A percentile compares a stretch with the other conserved stretches of the same genome.
These are phyloP conservation scores for Otolemur crassicaudatus DNA, from an alignment of 2,797 vertebrate species.

Conservation along the genomic window DNA sequence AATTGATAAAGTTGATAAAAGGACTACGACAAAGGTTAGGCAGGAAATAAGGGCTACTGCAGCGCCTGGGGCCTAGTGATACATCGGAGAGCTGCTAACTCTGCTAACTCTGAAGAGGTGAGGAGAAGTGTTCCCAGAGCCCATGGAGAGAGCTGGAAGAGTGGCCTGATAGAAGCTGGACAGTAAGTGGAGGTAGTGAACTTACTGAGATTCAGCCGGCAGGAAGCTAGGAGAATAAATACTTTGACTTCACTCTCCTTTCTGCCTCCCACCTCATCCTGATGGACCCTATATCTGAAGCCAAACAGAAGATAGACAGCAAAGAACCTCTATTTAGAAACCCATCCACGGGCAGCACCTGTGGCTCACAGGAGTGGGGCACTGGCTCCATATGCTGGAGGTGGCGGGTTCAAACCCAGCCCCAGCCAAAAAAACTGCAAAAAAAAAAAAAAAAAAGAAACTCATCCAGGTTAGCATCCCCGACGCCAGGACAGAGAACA, in stretches of 20 bases:
- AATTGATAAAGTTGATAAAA: conserved; percentile 11
- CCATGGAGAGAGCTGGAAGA: not conserved
- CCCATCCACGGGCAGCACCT: not conserved
- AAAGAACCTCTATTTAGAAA: not conserved
- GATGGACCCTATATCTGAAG: not conserved
- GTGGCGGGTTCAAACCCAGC: no score
- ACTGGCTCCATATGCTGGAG: no score
- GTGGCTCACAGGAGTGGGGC: no score
- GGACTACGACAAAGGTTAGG: not conserved
- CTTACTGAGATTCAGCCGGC: not conserved
- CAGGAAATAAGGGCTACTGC: not conserved
- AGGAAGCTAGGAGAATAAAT: not conserved
- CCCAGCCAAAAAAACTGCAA: no score
- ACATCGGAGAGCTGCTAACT: not conserved
- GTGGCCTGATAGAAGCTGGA: not conserved
- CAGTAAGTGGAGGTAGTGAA: not conserved
- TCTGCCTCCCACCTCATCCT: not conserved
- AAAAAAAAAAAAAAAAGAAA: not conserved
- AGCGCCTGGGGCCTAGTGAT: not conserved
- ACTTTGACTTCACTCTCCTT: not conserved
- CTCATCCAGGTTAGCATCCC: not conserved
- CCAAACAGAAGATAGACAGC: not conserved
- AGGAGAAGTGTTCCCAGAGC: not conserved
- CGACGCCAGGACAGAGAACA: not conserved
- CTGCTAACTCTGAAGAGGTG: not conserved